These are phyloP conservation scores for Pipistrellus nathusii DNA, from an alignment of 2,797 vertebrate species.

Conservation along the genomic window DNA sequence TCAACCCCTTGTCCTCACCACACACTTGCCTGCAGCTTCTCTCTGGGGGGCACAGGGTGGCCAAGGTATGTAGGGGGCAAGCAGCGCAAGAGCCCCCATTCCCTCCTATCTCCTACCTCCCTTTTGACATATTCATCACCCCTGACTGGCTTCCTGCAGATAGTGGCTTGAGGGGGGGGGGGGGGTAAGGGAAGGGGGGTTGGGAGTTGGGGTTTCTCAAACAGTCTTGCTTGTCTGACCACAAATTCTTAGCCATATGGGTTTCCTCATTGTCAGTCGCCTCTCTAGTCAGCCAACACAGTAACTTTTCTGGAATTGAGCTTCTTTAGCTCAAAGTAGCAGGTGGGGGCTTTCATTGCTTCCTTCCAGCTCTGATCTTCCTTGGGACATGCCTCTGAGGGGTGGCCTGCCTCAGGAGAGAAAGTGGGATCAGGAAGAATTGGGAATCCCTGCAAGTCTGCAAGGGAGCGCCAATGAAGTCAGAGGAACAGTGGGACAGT, in stretches of 20 bases:
- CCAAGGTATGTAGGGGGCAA: neutral
- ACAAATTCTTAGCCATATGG: slow-evolving; percentile 44
- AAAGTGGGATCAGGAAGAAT: neutral
- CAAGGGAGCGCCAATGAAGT: neutral
- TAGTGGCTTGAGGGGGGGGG: neutral
- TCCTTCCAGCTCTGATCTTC: neutral
- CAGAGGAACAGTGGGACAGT: neutral
- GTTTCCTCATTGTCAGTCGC: slow-evolving; percentile 58
- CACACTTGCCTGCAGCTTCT: neutral
- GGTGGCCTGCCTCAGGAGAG: neutral
- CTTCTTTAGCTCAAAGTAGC: neutral
- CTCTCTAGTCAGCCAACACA: neutral
- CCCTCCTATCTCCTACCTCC: neutral
- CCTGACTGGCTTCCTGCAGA: neutral
- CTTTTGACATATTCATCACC: neutral
- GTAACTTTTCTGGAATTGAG: neutral
- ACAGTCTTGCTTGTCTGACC: slow-evolving; percentile 20
- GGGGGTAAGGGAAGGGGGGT: too few species aligned
- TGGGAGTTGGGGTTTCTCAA: neutral
- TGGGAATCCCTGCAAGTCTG: rapidly evolving
- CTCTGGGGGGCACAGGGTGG: neutral
- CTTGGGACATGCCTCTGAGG: neutral
- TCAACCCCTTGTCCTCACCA: neutral
- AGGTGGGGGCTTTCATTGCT: neutral
- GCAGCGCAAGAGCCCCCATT: too few species aligned